phyloP scores from a whole-genome alignment of 2,797 vertebrate genomes.

The Pangasius mekongensis region DNA sequence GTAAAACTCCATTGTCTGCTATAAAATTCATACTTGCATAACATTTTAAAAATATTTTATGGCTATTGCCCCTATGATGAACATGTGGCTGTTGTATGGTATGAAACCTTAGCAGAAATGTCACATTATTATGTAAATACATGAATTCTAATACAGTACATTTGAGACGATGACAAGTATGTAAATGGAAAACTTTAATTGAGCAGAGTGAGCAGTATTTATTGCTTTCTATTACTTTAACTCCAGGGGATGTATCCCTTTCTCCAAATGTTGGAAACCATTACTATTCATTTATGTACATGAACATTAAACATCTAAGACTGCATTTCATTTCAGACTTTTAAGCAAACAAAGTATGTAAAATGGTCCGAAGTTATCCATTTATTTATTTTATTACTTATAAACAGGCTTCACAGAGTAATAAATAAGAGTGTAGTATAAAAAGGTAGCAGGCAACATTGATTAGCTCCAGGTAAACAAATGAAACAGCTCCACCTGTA shows the following conservation, averaged over 20 bases:
- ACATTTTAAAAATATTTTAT: too few relatives aligned
- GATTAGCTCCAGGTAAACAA: neutral
- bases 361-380: neutral
- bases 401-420: conserved; percentile 3
- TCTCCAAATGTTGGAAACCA: neutral
- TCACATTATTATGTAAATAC: neutral
- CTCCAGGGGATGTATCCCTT: neutral
- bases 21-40: too few relatives aligned
- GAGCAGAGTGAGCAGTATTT: neutral
- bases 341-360: neutral
- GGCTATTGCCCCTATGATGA: neutral
- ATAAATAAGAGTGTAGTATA: conserved; percentile 1
- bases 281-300: neutral
- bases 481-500: neutral
- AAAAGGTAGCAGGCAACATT: neutral
- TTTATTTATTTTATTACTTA: neutral
- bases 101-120: neutral
- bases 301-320: neutral
- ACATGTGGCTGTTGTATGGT: neutral
- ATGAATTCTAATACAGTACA: neutral
- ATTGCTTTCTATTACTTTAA: neutral
- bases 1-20: too few relatives aligned
- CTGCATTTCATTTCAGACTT: neutral
- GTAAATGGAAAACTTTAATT: neutral
- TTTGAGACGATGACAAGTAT: neutral